phyloP scores from a whole-genome alignment of 2,797 vertebrate species.

The Liparis tanakae region DNA sequence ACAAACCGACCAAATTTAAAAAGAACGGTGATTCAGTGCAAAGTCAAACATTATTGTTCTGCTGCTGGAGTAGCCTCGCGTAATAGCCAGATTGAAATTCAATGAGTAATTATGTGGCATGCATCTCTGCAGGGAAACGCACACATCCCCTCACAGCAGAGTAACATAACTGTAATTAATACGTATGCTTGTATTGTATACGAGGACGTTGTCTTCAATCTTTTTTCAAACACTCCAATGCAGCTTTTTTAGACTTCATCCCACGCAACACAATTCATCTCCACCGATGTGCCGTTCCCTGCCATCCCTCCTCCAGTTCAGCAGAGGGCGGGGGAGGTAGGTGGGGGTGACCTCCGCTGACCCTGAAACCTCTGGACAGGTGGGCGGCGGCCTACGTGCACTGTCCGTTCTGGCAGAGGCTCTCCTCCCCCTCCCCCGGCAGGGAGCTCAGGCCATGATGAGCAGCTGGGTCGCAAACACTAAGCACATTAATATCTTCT shows the following conservation, averaged over 20 bases:
- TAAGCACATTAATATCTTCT: constrained; percentile 99
- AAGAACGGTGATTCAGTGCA: constrained; percentile 37
- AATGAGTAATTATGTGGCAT: constrained; percentile 69
- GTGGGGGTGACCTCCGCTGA: constrained; percentile 90
- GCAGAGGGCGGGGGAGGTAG: constrained; percentile 79
- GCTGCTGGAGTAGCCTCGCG: constrained; percentile 36
- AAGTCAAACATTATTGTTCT: constrained; percentile 6
- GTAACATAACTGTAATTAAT: constrained; percentile 72
- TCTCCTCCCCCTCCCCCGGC: constrained; percentile 60
- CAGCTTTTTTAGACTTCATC: constrained; percentile 40
- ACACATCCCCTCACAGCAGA: constrained; percentile 52
- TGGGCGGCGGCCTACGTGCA: constrained; percentile 85
- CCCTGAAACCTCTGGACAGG: constrained; percentile 87
- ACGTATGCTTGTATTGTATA: constrained; percentile 60
- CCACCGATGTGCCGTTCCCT: constrained; percentile 57
- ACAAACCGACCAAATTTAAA: constrained; percentile 26
- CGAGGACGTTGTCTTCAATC: constrained; percentile 46
- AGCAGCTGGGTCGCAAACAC: constrained; percentile 99
- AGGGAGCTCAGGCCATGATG: constrained; percentile 95
- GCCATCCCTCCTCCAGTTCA: constrained; percentile 58
- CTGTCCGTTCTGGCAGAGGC: constrained; percentile 77
- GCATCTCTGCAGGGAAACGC: constrained; percentile 60
- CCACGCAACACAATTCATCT: constrained; percentile 57
- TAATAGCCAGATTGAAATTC: constrained; percentile 61
- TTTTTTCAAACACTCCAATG: constrained; percentile 31